Evolutionary conservation across 2,888 invertebrate species (phyloP).

Genomic region (Andrena haemorrhoa): DNA sequence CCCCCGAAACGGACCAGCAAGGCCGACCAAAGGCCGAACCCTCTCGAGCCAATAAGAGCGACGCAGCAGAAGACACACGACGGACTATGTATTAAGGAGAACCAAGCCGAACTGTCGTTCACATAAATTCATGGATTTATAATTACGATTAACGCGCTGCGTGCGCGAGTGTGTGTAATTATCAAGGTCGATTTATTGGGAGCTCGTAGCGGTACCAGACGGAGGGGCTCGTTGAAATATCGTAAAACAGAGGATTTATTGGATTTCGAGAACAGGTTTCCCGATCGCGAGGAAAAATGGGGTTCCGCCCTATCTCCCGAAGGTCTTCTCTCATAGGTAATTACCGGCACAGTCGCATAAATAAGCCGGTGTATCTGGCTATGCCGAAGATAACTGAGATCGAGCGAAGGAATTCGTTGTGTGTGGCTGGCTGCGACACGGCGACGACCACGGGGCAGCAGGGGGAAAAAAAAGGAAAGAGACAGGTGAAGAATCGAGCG

Average conservation of each 20-base stretch:
- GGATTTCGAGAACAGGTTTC: conserved; percentile 76
- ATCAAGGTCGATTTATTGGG: conserved; percentile 7
- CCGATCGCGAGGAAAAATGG: conserved; percentile 52
- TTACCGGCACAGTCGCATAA: conserved; percentile 77
- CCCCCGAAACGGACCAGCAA: too few species aligned
- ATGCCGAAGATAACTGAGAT: conserved; percentile 58
- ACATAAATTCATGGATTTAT: conserved; percentile 3
- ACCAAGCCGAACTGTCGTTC: too few species aligned
- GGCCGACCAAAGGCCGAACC: too few species aligned
- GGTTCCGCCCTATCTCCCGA: conserved; percentile 63
- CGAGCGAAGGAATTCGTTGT: conserved; percentile 65
- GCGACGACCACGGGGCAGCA: conserved; percentile 4
- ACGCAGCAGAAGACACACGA: too few species aligned
- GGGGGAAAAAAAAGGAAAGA: background rate
- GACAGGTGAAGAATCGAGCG: conserved; percentile 40
- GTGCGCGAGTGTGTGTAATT: conserved; percentile 10
- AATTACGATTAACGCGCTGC: background rate
- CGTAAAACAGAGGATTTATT: conserved; percentile 64
- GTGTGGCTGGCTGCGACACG: conserved; percentile 51
- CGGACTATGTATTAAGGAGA: too few species aligned
- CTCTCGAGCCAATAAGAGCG: too few species aligned
- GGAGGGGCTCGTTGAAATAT: conserved; percentile 38
- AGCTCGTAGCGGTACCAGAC: conserved; percentile 21
- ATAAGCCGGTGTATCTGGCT: conserved; percentile 68
- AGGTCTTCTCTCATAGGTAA: conserved; percentile 74